phyloP scores from a whole-genome alignment of 1,140 invertebrate species.

The Metopolophium dirhodum region DNA sequence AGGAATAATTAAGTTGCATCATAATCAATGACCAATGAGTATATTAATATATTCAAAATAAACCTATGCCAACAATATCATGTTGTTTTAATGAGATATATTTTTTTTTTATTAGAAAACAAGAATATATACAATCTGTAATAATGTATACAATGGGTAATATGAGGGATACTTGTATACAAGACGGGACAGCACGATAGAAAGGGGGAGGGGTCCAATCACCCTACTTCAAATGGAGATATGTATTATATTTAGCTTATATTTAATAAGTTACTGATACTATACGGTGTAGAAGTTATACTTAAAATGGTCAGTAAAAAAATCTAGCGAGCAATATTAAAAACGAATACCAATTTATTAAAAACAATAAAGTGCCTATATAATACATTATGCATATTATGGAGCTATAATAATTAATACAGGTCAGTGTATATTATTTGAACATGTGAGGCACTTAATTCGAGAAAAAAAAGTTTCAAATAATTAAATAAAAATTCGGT shows the following conservation, averaged over 20 bases:
- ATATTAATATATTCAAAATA: background rate
- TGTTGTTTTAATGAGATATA: too few relatives aligned
- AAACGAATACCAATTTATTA: background rate
- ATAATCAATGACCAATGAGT: too few relatives aligned
- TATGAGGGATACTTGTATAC: too few relatives aligned
- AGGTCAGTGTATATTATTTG: background rate
- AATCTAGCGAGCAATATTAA: background rate
- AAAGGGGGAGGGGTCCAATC: too few relatives aligned
- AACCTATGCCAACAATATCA: background rate
- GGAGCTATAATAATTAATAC: background rate
- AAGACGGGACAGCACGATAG: too few relatives aligned
- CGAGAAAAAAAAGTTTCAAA: background rate
- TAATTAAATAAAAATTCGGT: background rate
- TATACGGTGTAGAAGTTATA: background rate
- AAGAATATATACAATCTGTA: too few relatives aligned
- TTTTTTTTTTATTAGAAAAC: too few relatives aligned
- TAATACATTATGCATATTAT: background rate
- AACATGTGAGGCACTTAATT: background rate
- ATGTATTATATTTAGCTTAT: background rate
- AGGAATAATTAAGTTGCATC: too few relatives aligned
- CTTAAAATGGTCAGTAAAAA: background rate
- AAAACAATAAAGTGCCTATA: background rate
- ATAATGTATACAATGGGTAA: too few relatives aligned
- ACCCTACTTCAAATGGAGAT: too few relatives aligned
- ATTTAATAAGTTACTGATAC: background rate